phyloP scores from a whole-genome alignment of 2,888 invertebrate species.

The Holacanthella duospinosa region DNA sequence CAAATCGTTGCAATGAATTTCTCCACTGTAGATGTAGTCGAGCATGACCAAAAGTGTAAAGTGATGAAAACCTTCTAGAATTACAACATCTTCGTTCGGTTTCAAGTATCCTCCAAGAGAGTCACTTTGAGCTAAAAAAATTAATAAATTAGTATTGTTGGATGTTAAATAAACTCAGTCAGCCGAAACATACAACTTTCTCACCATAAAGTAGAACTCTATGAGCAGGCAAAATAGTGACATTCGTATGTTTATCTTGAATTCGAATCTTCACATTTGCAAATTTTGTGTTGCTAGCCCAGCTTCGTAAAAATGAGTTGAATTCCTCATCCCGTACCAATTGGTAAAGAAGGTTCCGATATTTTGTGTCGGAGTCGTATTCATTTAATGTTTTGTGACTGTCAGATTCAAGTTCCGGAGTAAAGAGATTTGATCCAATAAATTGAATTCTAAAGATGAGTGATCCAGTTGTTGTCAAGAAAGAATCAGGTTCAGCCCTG shows the following conservation, averaged over 20 bases:
- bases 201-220: neutral
- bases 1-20: slow-evolving; percentile 2
- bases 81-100: neutral
- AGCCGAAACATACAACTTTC: too few species aligned
- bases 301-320: neutral
- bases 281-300: slow-evolving; percentile 2
- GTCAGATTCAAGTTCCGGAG: neutral
- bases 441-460: neutral
- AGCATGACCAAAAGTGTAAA: neutral
- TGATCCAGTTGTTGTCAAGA: neutral
- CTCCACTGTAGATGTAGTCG: neutral
- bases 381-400: neutral
- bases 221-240: neutral
- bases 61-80: neutral
- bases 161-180: too few species aligned
- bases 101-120: neutral
- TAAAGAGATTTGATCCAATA: neutral
- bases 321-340: neutral
- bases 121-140: neutral
- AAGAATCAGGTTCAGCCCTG: neutral
- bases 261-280: neutral
- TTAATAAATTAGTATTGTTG: neutral
- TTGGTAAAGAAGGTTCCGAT: neutral
- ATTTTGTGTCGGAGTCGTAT: neutral
- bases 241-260: neutral